phyloP scores from a whole-genome alignment of 2,888 invertebrate genomes.

The Nomada hirtipes region DNA sequence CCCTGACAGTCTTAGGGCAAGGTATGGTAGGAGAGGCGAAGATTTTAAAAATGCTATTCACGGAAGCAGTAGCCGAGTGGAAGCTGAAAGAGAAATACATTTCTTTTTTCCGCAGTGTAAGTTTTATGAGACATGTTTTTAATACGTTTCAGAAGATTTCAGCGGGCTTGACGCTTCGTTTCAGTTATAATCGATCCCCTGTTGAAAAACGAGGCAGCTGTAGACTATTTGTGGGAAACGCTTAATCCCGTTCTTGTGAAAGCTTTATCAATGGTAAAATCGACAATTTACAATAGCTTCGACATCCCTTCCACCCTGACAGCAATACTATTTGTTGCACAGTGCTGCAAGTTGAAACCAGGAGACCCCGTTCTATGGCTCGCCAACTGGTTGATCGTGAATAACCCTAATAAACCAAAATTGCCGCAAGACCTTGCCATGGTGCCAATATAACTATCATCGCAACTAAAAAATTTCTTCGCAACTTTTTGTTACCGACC shows the following conservation, averaged over 20 bases:
- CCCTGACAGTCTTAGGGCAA: slow-evolving; percentile 89
- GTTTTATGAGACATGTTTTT: not conserved
- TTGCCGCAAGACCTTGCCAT: slow-evolving; percentile 69
- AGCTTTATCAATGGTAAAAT: slow-evolving; percentile 84
- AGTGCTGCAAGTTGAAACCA: slow-evolving; percentile 90
- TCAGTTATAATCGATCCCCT: slow-evolving; percentile 92
- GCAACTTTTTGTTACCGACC: not conserved
- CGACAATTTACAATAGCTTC: not conserved
- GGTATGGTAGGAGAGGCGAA: slow-evolving; percentile 88
- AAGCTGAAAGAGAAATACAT: slow-evolving; percentile 92
- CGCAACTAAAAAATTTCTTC: not conserved
- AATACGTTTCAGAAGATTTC: not conserved
- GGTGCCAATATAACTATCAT: slow-evolving; percentile 44
- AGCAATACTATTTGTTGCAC: slow-evolving; percentile 62
- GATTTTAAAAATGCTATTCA: slow-evolving; percentile 91
- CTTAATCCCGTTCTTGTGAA: slow-evolving; percentile 88
- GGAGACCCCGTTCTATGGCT: slow-evolving; percentile 91
- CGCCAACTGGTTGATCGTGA: slow-evolving; percentile 90
- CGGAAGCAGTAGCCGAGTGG: slow-evolving; percentile 89
- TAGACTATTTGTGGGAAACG: slow-evolving; percentile 89
- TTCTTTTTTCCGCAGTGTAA: slow-evolving; percentile 95
- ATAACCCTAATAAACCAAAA: slow-evolving; percentile 91
- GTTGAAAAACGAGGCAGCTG: slow-evolving; percentile 86
- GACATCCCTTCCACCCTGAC: accelerated
- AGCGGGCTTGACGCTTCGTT: slow-evolving; percentile 53